A percentile compares a stretch with the other conserved stretches of the same genome.
Evolutionary conservation across 2,797 vertebrate species (phyloP).

Genomic region (Pipistrellus kuhlii): DNA sequence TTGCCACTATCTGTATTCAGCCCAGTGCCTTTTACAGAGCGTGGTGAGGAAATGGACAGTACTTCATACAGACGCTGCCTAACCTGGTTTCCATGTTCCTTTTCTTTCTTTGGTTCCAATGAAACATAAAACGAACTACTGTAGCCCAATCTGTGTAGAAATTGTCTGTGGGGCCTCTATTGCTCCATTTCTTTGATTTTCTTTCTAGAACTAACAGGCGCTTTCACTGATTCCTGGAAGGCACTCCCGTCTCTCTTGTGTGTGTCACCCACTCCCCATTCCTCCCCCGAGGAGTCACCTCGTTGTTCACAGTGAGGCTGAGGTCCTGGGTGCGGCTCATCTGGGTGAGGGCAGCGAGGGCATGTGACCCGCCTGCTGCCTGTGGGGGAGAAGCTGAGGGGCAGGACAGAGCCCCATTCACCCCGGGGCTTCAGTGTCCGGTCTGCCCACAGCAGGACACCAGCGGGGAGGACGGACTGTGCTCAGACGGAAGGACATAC

Average conservation of each 20-base stretch:
- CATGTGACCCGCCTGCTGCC: no score
- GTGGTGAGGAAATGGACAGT: not conserved
- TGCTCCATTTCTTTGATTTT: not conserved
- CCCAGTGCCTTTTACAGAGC: not conserved
- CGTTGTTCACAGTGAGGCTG: not conserved
- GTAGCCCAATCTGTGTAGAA: not conserved
- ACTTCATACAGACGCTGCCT: not conserved
- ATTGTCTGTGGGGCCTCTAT: not conserved
- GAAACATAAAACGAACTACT: not conserved
- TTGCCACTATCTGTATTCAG: not conserved
- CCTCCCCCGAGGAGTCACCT: not conserved
- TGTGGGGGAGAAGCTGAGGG: no score
- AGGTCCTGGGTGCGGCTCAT: not conserved
- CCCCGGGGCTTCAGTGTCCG: no score
- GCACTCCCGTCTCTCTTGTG: not conserved
- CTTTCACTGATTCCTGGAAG: slow-evolving; percentile 18
- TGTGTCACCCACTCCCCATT: not conserved
- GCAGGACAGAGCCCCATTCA: no score
- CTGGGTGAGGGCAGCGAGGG: not conserved
- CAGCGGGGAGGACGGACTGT: no score
- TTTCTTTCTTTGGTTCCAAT: slow-evolving; percentile 6
- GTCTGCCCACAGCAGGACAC: not conserved
- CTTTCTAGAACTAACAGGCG: not conserved
- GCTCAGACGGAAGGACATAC: not conserved
- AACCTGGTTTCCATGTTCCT: not conserved